Conservation (phyloP, 1,140 invertebrate species). For the Panulirus ornatus region DNA sequence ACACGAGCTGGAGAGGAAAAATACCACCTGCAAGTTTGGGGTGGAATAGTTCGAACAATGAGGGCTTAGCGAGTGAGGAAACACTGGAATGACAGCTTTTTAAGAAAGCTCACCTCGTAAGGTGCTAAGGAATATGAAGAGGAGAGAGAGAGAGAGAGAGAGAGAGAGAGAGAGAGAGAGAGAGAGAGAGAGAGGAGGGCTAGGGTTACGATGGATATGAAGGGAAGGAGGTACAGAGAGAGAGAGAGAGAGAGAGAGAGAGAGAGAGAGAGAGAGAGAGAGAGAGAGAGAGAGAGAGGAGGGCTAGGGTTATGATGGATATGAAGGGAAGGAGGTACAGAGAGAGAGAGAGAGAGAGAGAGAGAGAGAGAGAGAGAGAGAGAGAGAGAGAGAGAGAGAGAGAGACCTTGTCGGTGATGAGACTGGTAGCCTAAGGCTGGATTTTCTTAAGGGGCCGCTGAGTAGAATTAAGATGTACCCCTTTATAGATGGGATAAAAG, state of each 20-base stretch:
- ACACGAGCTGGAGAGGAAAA: too few relatives aligned
- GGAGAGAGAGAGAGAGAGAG: not conserved
- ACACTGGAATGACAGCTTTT: not conserved
- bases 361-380: not conserved
- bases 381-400: not conserved
- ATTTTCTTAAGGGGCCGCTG: too few relatives aligned
- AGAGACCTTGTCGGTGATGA: too few relatives aligned
- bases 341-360: not conserved
- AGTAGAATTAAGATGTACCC: too few relatives aligned
- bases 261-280: not conserved
- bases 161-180: not conserved
- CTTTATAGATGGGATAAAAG: too few relatives aligned
- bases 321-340: not conserved
- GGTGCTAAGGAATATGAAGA: not conserved
- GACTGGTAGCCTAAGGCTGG: too few relatives aligned
- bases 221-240: not conserved
- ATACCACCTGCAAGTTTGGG: too few relatives aligned
- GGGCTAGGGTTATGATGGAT: not conserved
- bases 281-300: not conserved
- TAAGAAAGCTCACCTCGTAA: not conserved
- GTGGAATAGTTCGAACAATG: too few relatives aligned
- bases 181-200: not conserved
- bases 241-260: not conserved
- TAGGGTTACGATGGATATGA: not conserved
- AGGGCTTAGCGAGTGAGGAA: too few relatives aligned